Evolutionary conservation across 2,113 vertebrate species (phyloP), one percentile per base, ranked within the genome.

Genomic region (Alligator mississippiensis): DNA sequence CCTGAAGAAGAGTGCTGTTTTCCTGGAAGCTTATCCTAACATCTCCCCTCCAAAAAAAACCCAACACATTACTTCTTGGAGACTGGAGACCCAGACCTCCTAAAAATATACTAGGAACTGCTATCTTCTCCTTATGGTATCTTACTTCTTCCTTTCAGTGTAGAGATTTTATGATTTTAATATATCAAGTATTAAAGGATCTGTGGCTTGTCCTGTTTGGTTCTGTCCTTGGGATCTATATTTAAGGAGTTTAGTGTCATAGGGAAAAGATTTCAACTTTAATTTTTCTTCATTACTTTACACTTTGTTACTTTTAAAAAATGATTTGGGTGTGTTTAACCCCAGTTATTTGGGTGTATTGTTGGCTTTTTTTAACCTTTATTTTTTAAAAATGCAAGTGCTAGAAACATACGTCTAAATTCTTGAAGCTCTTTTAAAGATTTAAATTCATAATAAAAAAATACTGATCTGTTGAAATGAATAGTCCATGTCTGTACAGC

Each of bases 201-300:
- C 30, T 60, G 0, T 1, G 8, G 57, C 72, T 66, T 60, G 19
- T 4, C 0, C 5, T 4, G 2, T 38, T 81, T 1, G 3, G 16
- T 84, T 92, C 82, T 17, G 9, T 79, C 86, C 6, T n/a, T 82
- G 38, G 47, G 47, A 47, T 47, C 47, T 47, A 47, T 54, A 10
- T 93, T 92, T 13, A 72, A 77, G 55, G 59, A 30, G 4, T 2
- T 63, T 64, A 19, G 8, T 80, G n/a, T 72, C 77, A 77, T 90
- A 77, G 18, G 64, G 28, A 66, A 60, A 70, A 88, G 28, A 2
- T 28, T 9, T 7, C 87, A 68, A 68, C 22, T 34, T 30, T 1
- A 74, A 28, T 1, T 1, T 77, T 74, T 28, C 34, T 21, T 28
- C 77, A 13, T 78, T 54, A 34, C 30, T 24, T 58, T 19, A 1